phyloP scores from a whole-genome alignment of 2,888 invertebrate genomes.

The Phytoseiulus persimilis region DNA sequence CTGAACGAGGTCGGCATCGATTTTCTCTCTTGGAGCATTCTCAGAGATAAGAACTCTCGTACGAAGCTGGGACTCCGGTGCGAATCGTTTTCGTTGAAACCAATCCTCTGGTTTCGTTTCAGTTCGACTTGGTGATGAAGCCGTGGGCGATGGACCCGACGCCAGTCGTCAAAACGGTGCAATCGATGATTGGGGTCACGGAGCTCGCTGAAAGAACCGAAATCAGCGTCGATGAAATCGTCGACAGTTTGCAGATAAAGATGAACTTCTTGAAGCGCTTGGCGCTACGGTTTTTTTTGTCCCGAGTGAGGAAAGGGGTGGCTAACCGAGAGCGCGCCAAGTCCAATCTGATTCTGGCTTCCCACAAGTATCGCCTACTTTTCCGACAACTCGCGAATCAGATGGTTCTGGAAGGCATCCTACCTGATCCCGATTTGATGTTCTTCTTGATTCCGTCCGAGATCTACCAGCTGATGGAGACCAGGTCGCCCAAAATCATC shows the following conservation, averaged over 20 bases:
- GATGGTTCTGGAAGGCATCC: slow-evolving; percentile 56
- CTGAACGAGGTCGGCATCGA: slow-evolving; percentile 51
- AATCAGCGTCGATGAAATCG: slow-evolving; percentile 44
- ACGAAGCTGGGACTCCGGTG: too few relatives aligned
- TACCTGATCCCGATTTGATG: slow-evolving; percentile 60
- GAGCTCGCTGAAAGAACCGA: not conserved
- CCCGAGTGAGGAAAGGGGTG: slow-evolving; percentile 7
- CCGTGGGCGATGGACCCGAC: slow-evolving; percentile 62
- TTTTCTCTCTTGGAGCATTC: too few relatives aligned
- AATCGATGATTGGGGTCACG: slow-evolving; percentile 50
- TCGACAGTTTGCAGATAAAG: slow-evolving; percentile 46
- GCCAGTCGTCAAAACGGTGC: slow-evolving; percentile 60
- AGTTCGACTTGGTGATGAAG: slow-evolving; percentile 62
- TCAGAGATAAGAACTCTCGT: too few relatives aligned
- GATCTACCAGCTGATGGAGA: slow-evolving; percentile 56
- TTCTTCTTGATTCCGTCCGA: slow-evolving; percentile 63
- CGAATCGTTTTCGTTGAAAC: too few relatives aligned
- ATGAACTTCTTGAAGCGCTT: not conserved
- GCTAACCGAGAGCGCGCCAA: slow-evolving; percentile 24
- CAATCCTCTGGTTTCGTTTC: slow-evolving; percentile 40
- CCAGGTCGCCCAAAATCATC: slow-evolving; percentile 52
- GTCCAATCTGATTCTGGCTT: slow-evolving; percentile 8
- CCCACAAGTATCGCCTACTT: slow-evolving; percentile 27
- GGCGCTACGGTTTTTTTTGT: not conserved
- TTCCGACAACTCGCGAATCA: slow-evolving; percentile 6